phyloP scores from a whole-genome alignment of 2,797 vertebrate genomes.

The Coilia nasus region DNA sequence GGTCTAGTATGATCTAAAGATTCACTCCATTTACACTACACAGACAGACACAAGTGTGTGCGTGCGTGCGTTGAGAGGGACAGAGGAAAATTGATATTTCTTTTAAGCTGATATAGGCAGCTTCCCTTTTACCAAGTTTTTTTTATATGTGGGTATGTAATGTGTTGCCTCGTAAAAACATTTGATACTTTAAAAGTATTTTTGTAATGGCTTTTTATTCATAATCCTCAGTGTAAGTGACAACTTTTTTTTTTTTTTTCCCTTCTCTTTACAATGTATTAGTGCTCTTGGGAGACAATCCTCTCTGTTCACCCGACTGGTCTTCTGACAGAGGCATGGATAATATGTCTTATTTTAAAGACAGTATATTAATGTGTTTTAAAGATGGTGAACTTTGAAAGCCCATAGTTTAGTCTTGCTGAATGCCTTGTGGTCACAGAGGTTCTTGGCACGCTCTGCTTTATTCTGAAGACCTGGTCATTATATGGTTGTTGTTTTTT shows the following conservation, averaged over 20 bases:
- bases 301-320: not conserved
- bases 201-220: constrained; percentile 10
- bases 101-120: constrained; percentile 17
- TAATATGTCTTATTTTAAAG: constrained; percentile 23
- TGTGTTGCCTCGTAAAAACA: not conserved
- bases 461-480: not conserved
- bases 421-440: not conserved
- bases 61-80: not conserved
- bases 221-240: constrained; percentile 16
- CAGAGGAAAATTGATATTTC: not conserved
- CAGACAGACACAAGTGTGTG: not conserved
- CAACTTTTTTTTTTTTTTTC: not conserved
- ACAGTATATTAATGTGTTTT: constrained; percentile 11
- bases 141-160: not conserved
- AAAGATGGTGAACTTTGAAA: constrained; percentile 9
- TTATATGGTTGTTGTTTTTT: not conserved
- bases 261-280: not conserved
- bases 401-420: not conserved
- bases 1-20: not conserved
- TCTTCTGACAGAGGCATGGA: not conserved
- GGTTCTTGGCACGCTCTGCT: not conserved
- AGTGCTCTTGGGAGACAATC: constrained; percentile 16
- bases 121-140: not conserved
- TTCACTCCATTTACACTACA: constrained; percentile 13
- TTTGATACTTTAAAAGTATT: constrained; percentile 24